Base-by-base conservation (phyloP, 2,113 vertebrate species). In the Rhabdornis inornatus region DNA sequence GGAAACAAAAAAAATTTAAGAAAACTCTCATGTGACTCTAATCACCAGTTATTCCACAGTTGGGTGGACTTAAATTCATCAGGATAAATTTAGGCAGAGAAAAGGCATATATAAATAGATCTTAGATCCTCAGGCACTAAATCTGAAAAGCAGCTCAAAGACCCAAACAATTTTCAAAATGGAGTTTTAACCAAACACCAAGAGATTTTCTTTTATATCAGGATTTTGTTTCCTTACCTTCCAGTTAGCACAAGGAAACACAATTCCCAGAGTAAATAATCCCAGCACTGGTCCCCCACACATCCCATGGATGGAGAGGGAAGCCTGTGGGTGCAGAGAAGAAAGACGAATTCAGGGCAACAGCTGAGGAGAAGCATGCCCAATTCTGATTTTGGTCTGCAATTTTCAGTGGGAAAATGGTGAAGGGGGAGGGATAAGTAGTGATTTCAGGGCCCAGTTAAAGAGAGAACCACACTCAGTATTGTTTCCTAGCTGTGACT, bases 241-340 rank as follows among this genome's bases (percentile, higher is more conserved):
- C 96, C 98, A 98, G 88, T 98, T 99, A 70, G 97, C 97, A 65
- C 98, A 99, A 64, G 99, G 99, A 87, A 99, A 99, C 61, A 99
- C 6, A 56, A 99, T 98, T 71, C 99, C 99, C 50, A 99, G 77
- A 19, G 97, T 97, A 90, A 99, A 99, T 50, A 99, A 92, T 9
- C 99, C 99, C 63, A 99, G 93, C 98, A 98, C 98, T 4, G 99
- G 99, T 6, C 99, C 99, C 6, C 99, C 98, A 10, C 98, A 99
- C 98, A 99, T 99, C 28, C 99, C 99, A 0, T 98, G 99, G 76
- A 99, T 99, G 80, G 98, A 98, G 53, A 99, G 98, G 10, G 99
- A 97, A 69, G 99, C 98, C 99, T 99, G 94, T 52, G 47, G 71
- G 47, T 45, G 56, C 25, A 94, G 90, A 92, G 27, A 28, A 81